Evolutionary conservation across 2,797 vertebrate species (phyloP), one percentile per base, ranked within the genome.

Genomic region (Neomorphus geoffroyi): DNA sequence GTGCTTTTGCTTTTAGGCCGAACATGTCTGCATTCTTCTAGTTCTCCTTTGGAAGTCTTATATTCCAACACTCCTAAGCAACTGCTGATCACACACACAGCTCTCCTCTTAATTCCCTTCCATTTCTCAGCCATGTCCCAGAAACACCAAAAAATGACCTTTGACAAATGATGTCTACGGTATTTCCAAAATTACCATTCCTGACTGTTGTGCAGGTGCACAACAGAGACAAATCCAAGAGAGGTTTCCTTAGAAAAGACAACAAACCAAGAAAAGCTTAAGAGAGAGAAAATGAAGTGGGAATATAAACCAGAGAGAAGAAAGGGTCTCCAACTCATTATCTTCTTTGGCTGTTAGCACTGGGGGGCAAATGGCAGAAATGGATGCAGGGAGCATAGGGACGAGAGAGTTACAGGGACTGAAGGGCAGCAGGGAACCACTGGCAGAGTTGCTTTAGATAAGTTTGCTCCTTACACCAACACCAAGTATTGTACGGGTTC

Each of bases 21-120:
- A 92, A 69, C n/a, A 48, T 0, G 0, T 61, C 61, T 65, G 50
- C 1, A 0, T 41, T 83, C 24, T 66, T 80, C 30, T 65, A 46
- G 30, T 9, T 61, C 28, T 92, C 24, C 33, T 77, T 26, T 30
- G 50, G 22, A 92, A 60, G 26, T 82, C 79, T 80, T 43, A 45
- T 57, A 50, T 37, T 50, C 13, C 54, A n/a, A 15, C 6, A 37
- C 10, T 71, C 15, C 18, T 74, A 82, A 80, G 26, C 48, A 86
- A 89, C 32, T 3, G 2, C 16, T 83, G 50, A 72, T 62, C 27
- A 46, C 26, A 65, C 1, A 2, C 11, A 60, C 51, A 87, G 60
- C 22, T 73, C 15, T 72, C 35, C 39, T 67, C 56, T 81, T 30
- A 94, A 82, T 54, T 80, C 21, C 7, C 7, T 92, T 28, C 4